Evolutionary conservation across 2,797 vertebrate species (phyloP), one percentile per base, ranked within the genome.

Genomic region (Chelidonichthys spinosus): DNA sequence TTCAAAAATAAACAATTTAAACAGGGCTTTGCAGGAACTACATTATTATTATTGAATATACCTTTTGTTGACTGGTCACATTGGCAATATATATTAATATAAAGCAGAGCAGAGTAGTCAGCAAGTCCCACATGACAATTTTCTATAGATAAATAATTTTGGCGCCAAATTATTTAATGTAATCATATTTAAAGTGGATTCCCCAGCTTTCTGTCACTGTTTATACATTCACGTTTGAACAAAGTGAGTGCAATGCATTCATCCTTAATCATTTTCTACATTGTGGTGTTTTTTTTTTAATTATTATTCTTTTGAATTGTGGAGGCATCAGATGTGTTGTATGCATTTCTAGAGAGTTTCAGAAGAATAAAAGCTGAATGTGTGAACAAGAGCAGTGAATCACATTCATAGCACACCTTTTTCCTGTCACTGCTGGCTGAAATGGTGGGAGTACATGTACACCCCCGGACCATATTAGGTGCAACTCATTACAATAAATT

Each of bases 1-100:
- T 93, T 94, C 92, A 93, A 87, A 89, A 94, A 94, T 95, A 94
- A 94, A 94, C 87, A 88, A 86, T 93, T 95, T 93, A 94, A 95
- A 94, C 88, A 87, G 93, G 89, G 88, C 78, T 90, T 79, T 90
- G 76, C 85, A 89, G 89, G 81, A 71, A 61, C 85, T 82, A 92
- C 79, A 92, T 88, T 25, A 25, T 25, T 25, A 83, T 92, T 82
- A 85, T 93, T 93, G 86, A 85, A 63, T 85, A 72, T 58, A 69
- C 76, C 42, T 37, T 72, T 59, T 71, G 62, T 62, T 46, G 55
- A 68, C 47, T 64, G 69, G 75, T 72, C 39, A 11, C 18, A 13
- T 52, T 62, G 11, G 43, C 32, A 63, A 35, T 25, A 56, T 8
- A 14, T 18, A 42, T 59, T 55, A 33, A 15, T 69, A 52, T 15